Base-by-base conservation (phyloP, 2,797 vertebrate genomes). In the Steatocranus sp. region DNA sequence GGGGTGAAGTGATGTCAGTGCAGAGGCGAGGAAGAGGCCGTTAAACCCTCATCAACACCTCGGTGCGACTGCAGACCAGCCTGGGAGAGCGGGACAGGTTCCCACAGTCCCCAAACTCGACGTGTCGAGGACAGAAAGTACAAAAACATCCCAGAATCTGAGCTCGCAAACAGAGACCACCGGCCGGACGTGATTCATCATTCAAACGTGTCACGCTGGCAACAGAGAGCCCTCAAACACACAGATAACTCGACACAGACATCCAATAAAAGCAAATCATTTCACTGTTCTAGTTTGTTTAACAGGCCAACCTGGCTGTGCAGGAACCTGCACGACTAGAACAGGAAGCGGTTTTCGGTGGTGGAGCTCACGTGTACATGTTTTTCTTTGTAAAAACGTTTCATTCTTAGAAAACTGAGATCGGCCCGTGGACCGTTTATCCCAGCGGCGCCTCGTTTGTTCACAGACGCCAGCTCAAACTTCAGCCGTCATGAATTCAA, bases 11-110 rank as follows among this genome's bases (percentile, higher is more conserved):
- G 53, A 36, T 25, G 76, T 49, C 8, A 15, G 20, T 0, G 5
- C 49, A 32, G 53, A 77, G 86, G 76, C 38, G 85, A 74, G 58
- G 85, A 82, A 38, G 5, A 5, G 25, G 74, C 11, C 30, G 2
- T 87, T 83, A 87, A 78, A 27, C 63, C n/a, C 43, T 56, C 70
- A 9, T 74, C 14, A 75, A 86, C 87, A 78, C 87, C 85, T 86
- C 12, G 1, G 12, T 20, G 34, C 4, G 17, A 75, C 36, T 4
- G 51, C 20, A 30, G 78, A 20, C 48, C 86, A 23, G 76, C 23
- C 80, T 53, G 89, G 54, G 79, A 51, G 25, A 51, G 76, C 20
- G 30, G 15, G 6, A 3, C 23, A 0, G 70, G 77, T 83, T 87
- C 87, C 82, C 84, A 77, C 82, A 78, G 15, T n/a, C 15, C 10